Evolutionary conservation across 1,140 invertebrate species (phyloP).

Genomic region (Propsilocerus akamusi): DNA sequence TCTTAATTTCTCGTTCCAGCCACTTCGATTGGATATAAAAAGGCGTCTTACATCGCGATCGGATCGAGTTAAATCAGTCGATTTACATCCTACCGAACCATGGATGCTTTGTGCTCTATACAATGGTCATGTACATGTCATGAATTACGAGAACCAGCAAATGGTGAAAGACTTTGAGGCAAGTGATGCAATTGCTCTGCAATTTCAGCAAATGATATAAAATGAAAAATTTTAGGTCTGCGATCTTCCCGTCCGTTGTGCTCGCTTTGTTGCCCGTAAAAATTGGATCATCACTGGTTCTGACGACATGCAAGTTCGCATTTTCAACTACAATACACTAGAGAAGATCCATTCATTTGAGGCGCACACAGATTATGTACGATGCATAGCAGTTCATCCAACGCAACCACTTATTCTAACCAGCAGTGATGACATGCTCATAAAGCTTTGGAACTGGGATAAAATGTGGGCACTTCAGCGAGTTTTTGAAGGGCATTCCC

Average conservation of each 20-base stretch:
- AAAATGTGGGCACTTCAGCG: conserved; percentile 94
- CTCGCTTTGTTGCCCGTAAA: conserved; percentile 91
- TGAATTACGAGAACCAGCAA: conserved; percentile 90
- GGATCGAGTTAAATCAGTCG: conserved; percentile 94
- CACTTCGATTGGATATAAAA: conserved; percentile 93
- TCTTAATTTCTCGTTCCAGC: conserved; percentile 38
- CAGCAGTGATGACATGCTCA: conserved; percentile 96
- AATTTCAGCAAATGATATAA: not conserved
- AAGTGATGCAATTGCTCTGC: conserved; percentile 6
- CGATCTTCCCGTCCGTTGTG: conserved; percentile 86
- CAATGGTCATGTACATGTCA: conserved; percentile 97
- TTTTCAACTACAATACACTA: conserved; percentile 98
- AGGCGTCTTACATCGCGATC: conserved; percentile 90
- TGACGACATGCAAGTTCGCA: conserved; percentile 83
- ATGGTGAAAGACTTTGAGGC: conserved; percentile 32
- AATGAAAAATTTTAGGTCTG: conserved; percentile 44
- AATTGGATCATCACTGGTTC: conserved; percentile 98
- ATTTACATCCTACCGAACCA: conserved; percentile 91
- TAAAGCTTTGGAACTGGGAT: conserved; percentile 99
- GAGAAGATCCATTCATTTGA: conserved; percentile 92
- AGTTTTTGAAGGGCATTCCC: conserved; percentile 94
- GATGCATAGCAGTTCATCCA: conserved; percentile 93
- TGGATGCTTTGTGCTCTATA: conserved; percentile 98
- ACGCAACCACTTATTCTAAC: conserved; percentile 94
- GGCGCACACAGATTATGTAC: conserved; percentile 95